Percentiles rank a stretch among this genome's conserved stretches.
Conservation (phyloP, 2,888 invertebrate genomes). For the Trichogramma dendrolimi region DNA sequence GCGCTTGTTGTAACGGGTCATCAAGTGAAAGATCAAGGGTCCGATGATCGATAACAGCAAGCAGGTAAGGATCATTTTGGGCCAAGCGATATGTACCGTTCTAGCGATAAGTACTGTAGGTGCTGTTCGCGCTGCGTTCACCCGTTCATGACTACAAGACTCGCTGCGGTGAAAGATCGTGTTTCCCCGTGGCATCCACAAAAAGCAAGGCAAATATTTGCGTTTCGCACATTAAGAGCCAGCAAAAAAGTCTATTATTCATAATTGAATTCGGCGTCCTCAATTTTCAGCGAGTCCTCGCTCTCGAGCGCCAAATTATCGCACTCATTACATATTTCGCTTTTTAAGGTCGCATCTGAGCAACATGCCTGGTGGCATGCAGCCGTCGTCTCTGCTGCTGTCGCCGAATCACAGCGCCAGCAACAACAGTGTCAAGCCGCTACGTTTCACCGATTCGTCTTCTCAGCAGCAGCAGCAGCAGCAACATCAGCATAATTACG, state of each 20-base stretch:
- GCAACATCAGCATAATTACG: neutral
- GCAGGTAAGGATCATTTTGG: neutral
- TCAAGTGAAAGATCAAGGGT: conserved; percentile 28
- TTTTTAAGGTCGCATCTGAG: conserved; percentile 44
- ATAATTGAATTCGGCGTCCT: too few species aligned
- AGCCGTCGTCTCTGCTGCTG: conserved; percentile 28
- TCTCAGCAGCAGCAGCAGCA: conserved; percentile 56
- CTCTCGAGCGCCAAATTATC: too few species aligned
- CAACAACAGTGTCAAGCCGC: conserved; percentile 54
- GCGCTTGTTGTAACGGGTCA: conserved; percentile 35
- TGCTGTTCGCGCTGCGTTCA: too few species aligned
- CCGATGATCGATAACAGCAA: neutral
- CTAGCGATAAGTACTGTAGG: too few species aligned
- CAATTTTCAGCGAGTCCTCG: too few species aligned
- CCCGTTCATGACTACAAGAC: too few species aligned
- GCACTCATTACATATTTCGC: neutral
- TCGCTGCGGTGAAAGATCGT: too few species aligned
- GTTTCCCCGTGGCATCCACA: too few species aligned
- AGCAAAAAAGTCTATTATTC: too few species aligned
- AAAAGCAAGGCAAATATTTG: too few species aligned
- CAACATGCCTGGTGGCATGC: conserved; percentile 38
- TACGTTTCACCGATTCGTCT: conserved; percentile 72
- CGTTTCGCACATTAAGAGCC: too few species aligned
- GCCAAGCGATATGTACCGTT: too few species aligned
- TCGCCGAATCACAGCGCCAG: conserved; percentile 23